Conservation (phyloP, 2,113 vertebrate species). For the Nothoprocta pentlandii region DNA sequence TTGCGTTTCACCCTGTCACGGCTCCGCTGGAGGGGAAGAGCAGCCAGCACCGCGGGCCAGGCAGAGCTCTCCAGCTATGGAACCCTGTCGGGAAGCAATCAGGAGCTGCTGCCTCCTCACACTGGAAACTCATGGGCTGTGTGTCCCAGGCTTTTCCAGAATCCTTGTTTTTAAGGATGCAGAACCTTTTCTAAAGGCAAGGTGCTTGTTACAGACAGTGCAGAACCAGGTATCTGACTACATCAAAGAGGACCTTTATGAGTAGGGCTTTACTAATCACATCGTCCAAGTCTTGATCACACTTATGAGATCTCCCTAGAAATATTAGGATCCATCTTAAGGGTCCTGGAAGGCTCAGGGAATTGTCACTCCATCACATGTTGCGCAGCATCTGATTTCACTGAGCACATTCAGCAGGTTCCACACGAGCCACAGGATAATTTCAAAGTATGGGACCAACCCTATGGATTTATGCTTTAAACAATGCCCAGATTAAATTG, state of each 20-base stretch:
- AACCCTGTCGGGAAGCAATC: neutral
- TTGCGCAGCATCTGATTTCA: neutral
- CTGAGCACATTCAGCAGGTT: accelerated
- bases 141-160: neutral
- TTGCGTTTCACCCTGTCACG: neutral
- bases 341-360: neutral
- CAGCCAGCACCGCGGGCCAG: neutral
- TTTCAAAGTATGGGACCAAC: neutral
- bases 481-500: neutral
- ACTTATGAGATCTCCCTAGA: neutral
- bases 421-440: neutral
- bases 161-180: neutral
- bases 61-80: neutral
- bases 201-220: neutral
- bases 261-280: neutral
- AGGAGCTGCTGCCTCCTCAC: neutral
- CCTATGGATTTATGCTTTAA: neutral
- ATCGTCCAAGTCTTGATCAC: neutral
- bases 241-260: neutral
- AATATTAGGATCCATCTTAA: neutral
- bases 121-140: neutral
- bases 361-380: neutral
- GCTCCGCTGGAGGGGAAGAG: neutral
- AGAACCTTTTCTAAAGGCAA: neutral
- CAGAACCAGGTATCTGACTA: neutral